Percentiles rank a stretch among this genome's conserved stretches.
These are phyloP conservation scores for Neotoxoptera formosana DNA, from an alignment of 1,140 invertebrate species.

Conservation along the genomic window DNA sequence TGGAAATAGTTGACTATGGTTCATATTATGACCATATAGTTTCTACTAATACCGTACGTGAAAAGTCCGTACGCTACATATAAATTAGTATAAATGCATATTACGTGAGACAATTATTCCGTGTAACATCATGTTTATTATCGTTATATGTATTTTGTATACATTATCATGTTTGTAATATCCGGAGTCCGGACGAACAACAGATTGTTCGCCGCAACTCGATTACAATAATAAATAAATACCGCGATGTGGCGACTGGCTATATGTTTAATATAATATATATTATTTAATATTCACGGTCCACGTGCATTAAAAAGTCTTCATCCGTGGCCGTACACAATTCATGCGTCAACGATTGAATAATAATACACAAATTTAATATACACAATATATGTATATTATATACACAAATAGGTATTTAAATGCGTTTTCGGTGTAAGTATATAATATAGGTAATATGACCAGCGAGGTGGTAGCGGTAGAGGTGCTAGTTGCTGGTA, in stretches of 20 bases:
- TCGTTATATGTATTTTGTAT: neutral
- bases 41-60: neutral
- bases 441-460: neutral
- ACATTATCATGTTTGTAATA: neutral
- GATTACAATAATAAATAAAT: neutral
- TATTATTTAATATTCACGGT: conserved; percentile 29
- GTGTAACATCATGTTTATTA: neutral
- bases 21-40: neutral
- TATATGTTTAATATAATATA: neutral
- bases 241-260: neutral
- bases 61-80: neutral
- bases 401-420: neutral
- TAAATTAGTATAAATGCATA: neutral
- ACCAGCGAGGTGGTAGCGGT: neutral
- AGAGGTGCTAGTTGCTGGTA: neutral
- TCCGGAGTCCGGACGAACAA: neutral
- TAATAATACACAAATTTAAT: neutral
- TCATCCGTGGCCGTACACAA: conserved; percentile 1
- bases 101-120: neutral
- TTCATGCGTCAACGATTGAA: neutral
- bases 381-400: neutral
- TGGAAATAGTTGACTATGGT: neutral
- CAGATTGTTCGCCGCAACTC: neutral
- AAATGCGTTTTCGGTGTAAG: neutral
- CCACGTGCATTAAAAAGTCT: neutral